Base-by-base conservation (phyloP, 2,113 vertebrate species). In the Hyla sarda region DNA sequence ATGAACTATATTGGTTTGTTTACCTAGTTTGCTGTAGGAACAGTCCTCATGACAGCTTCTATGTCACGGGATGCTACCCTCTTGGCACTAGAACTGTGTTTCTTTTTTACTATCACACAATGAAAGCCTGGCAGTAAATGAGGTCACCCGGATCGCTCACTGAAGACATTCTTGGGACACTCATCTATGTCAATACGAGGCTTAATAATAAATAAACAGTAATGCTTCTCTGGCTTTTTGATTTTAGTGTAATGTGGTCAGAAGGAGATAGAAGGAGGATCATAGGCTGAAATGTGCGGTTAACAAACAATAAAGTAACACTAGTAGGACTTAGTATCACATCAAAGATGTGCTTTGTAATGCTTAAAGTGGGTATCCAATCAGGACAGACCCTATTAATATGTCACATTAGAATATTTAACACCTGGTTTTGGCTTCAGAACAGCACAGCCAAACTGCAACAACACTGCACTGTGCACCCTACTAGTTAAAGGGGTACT, bases 1-100 rank as follows among this genome's bases (percentile, higher is more conserved):
- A 54, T 90, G 89, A 89, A 90, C 92, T 92, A 92, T 91, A 93
- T 92, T 84, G 0, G 89, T 93, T 90, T 93, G 92, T 93, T 93
- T 93, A 92, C 90, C 91, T 91, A 84, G 89, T 93, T 87, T 93
- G 92, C 92, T 93, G 90, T 93, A 93, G 92, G 92, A 93, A 93
- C 92, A 0, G 91, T 92, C 93, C 92, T 91, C 90, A 93, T 89
- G 89, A 90, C 87, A 90, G 89, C 88, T 88, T 89, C 89, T 88
- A 0, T 82, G 75, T 78, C 83, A 78, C 23, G 75, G 60, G 75
- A 85, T 85, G 60, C 65, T 37, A 78, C 62, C 78, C 75, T 37
- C 75, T 79, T 85, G 84, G 76, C 84, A 79, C 60, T 45, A 28
- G 34, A 47, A 37, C 48, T 71, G 76, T 67, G 73, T 79, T 79